Conservation (phyloP, 1,140 invertebrate species). For the Bombus soroeensis region DNA sequence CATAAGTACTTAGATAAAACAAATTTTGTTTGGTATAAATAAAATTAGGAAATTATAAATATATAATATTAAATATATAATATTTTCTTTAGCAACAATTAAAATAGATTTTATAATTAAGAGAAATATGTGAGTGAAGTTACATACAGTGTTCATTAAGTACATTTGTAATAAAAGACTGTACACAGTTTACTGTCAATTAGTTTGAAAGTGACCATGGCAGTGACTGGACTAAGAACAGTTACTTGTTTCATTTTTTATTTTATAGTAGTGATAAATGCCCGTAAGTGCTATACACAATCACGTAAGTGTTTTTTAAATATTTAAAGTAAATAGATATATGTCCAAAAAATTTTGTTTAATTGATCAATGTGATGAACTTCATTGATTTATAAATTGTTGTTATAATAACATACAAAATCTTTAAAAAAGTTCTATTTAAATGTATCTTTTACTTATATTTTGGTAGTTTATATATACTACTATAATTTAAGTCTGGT, state of each 20-base stretch:
- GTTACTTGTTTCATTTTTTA: constrained; percentile 44
- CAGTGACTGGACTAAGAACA: constrained; percentile 52
- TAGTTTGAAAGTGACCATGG: constrained; percentile 44
- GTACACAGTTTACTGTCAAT: constrained; percentile 25
- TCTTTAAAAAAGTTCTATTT: background rate
- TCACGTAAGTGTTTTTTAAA: constrained; percentile 17
- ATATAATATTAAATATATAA: background rate
- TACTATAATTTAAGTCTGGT: background rate
- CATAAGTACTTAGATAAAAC: too few species aligned
- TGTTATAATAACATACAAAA: background rate
- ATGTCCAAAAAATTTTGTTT: background rate
- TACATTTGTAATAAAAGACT: constrained; percentile 47
- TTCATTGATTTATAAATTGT: background rate
- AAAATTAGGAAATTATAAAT: background rate
- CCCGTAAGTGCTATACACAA: constrained; percentile 51
- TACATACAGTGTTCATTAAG: constrained; percentile 36
- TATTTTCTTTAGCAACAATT: constrained; percentile 1
- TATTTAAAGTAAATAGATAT: background rate
- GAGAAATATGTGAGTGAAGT: constrained; percentile 33
- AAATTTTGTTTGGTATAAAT: background rate
- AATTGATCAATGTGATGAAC: background rate
- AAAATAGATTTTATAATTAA: constrained; percentile 31
- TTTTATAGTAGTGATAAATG: constrained; percentile 25
- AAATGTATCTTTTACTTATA: background rate
- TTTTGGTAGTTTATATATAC: background rate